These are phyloP conservation scores for Chironomus riparius DNA, from an alignment of 2,888 invertebrate species.

Conservation along the genomic window DNA sequence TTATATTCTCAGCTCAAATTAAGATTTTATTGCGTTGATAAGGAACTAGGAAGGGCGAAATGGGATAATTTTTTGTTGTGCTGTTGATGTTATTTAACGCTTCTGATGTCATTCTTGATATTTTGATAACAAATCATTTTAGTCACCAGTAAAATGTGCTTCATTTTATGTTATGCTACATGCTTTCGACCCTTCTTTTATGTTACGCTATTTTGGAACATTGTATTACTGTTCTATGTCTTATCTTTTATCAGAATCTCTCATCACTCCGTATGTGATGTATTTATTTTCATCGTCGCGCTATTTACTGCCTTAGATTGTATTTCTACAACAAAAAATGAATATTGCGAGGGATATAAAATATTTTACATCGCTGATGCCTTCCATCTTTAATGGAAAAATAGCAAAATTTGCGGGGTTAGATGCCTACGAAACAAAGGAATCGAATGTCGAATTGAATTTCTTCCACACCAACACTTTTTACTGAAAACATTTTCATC, in stretches of 20 bases:
- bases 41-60: conserved; percentile 3
- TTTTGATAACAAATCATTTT: conserved; percentile 18
- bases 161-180: not conserved
- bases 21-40: conserved; percentile 21
- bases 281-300: conserved; percentile 20
- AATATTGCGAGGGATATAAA: not conserved
- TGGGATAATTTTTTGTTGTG: not conserved
- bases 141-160: not conserved
- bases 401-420: not conserved
- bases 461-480: conserved; percentile 42
- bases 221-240: conserved; percentile 7
- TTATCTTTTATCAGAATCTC: conserved; percentile 20
- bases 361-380: conserved; percentile 9
- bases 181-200: not conserved
- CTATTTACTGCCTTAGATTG: not conserved
- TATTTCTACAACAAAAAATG: not conserved
- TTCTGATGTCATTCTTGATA: conserved; percentile 6
- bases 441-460: conserved; percentile 38
- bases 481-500: conserved; percentile 19
- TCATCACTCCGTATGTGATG: conserved; percentile 12
- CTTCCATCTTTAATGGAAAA: not conserved
- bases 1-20: conserved; percentile 14
- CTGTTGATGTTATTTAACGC: conserved; percentile 25
- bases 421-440: conserved; percentile 8
- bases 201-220: not conserved